These are phyloP conservation scores for Cassiopea xamachana DNA, from an alignment of 30 jellyfish, hydroid and myxozoan species.

Conservation along the genomic window DNA sequence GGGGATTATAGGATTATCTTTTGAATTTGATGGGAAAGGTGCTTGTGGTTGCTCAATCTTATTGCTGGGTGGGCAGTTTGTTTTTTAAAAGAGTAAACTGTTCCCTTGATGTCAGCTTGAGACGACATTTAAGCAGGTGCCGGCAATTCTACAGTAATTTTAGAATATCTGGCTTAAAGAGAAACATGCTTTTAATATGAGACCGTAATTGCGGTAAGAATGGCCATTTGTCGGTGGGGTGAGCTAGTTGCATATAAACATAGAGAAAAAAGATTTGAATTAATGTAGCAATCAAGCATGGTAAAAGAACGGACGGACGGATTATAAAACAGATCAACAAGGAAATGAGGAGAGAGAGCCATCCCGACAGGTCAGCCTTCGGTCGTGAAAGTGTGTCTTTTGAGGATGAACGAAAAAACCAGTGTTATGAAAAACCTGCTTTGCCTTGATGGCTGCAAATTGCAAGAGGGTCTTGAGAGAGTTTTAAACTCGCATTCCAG, in stretches of 20 bases:
- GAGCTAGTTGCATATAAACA: neutral
- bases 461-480: neutral
- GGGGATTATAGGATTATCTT: constrained; percentile 57
- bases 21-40: constrained; percentile 50
- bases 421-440: no score
- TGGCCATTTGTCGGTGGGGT: constrained; percentile 10
- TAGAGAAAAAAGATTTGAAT: neutral
- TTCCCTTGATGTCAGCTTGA: constrained; percentile 2
- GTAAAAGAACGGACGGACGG: constrained; percentile 19
- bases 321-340: constrained; percentile 5
- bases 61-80: constrained; percentile 71
- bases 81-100: neutral
- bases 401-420: neutral
- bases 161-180: constrained; percentile 13
- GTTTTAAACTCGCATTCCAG: neutral
- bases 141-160: constrained; percentile 4
- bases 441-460: neutral
- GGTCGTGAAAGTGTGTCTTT: neutral
- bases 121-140: constrained; percentile 1
- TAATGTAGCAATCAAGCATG: constrained; percentile 3
- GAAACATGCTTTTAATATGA: neutral
- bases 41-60: constrained; percentile 32
- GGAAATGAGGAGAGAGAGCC: constrained; percentile 9
- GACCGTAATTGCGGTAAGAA: neutral
- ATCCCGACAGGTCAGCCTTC: constrained; percentile 16